Base-by-base conservation (phyloP, 2,113 vertebrate species). In the Phaethornis superciliosus region DNA sequence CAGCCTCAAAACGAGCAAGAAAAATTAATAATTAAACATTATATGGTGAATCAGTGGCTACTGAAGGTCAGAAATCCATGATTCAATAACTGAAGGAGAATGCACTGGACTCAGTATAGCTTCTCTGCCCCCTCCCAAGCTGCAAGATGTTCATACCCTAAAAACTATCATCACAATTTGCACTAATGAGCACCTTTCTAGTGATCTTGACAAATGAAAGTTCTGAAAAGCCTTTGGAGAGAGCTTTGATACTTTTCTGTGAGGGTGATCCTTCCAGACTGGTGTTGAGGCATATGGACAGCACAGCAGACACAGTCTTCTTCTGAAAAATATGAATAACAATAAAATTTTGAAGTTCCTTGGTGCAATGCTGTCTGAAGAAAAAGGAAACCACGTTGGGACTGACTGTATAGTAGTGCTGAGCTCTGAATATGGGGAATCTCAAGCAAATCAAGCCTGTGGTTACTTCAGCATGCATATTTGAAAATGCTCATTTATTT, bases 401-500 rank as follows among this genome's bases (percentile, higher is more conserved):
- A 26, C 35, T 60, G 12, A 68, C 35, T 59, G 30, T 24, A 4
- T 15, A 33, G 33, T 27, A 32, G 15, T n/a, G 30, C 22, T 4
- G 4, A 74, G 23, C 40, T 93, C 44, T 32, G 47, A 64, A 3
- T 40, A 62, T 49, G 74, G 55, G 52, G 44, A 68, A 64, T 71
- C 72, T 44, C 55, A 60, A 69, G 55, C 12, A 92, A 72, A 60
- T 85, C 40, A 87, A 83, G n/a, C 11, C 85, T 63, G 68, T 75
- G 46, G 75, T 95, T 89, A 56, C 90, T 94, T 90, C 92, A 78
- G 62, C 42, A 67, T 75, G 64, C 82, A 59, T 55, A 81, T 96
- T 95, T 94, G 42, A 92, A 96, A 97, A 65, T 70, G 47, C 69
- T 94, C 90, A n/a, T n/a, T n/a, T n/a, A n/a, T n/a, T n/a, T n/a